phyloP scores from a whole-genome alignment of 2,113 vertebrate genomes.

The Oryzias curvinotus region DNA sequence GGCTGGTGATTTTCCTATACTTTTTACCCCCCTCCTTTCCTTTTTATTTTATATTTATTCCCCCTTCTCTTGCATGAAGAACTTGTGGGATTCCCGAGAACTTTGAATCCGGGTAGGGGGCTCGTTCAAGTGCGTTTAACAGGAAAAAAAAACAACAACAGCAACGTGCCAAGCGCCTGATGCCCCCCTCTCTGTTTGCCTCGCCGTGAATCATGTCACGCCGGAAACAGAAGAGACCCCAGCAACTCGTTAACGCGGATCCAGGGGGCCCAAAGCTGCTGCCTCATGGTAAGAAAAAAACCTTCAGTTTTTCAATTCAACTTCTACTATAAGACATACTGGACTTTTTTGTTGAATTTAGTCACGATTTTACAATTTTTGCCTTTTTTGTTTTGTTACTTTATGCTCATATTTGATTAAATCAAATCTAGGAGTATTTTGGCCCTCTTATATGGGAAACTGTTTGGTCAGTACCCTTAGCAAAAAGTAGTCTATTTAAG shows the following conservation, averaged over 20 bases:
- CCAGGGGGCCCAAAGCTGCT: conserved; percentile 75
- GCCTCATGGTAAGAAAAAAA: conserved; percentile 76
- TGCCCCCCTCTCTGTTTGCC: conserved; percentile 65
- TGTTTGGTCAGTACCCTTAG: too few relatives aligned
- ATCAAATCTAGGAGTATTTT: too few relatives aligned
- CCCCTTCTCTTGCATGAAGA: not conserved
- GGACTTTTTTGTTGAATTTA: too few relatives aligned
- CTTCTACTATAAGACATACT: not conserved
- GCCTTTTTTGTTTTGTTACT: too few relatives aligned
- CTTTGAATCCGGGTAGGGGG: conserved; percentile 43
- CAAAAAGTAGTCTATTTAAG: too few relatives aligned
- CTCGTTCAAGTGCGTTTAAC: conserved; percentile 63
- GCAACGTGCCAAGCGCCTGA: conserved; percentile 58
- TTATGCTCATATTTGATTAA: too few relatives aligned
- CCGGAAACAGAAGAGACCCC: conserved; percentile 84
- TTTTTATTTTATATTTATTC: not conserved
- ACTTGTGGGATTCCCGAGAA: conserved; percentile 6
- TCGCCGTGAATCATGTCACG: conserved; percentile 83
- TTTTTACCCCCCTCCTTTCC: not conserved
- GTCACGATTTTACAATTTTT: too few relatives aligned
- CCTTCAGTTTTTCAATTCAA: conserved; percentile 2
- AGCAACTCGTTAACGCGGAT: conserved; percentile 81
- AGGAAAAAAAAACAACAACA: conserved; percentile 19
- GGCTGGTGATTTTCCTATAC: not conserved
- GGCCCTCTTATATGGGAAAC: too few relatives aligned